Evolutionary conservation across 1,140 invertebrate species (phyloP), one percentile per base, ranked within the genome.

Genomic region (Thaumatotibia leucotreta): DNA sequence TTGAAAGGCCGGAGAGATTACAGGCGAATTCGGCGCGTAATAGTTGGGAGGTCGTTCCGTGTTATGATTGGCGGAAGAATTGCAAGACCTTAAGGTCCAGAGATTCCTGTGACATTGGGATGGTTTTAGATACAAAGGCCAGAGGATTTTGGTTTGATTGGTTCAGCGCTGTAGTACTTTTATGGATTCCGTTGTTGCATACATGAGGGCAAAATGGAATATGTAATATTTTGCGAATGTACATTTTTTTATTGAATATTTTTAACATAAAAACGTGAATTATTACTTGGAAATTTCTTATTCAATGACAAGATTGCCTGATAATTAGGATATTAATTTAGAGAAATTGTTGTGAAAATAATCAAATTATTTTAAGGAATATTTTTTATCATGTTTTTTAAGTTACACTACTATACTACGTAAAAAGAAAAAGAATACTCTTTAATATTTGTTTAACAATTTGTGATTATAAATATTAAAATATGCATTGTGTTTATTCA

Each of bases 1-100:
- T 45, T 45, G 52, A 58, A 58, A 58, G 52, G 52, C 52, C 52
- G 24, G 52, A 58, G 52, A 58, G 52, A 58, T 58, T 58, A 58
- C 52, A 58, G 52, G 52, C 52, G 17, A 58, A 58, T 58, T 58
- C 24, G 52, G 52, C 52, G 20, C 52, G 52, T 58, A 58, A 58
- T 58, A 58, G 52, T 14, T 14, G 10, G 23, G 24, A 58, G 52
- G 52, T 58, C 52, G 52, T 58, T 58, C 52, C 52, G 52, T 31
- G 52, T 58, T 29, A 27, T 29, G 52, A 27, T 14, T 17, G n/a
- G 14, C 52, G 52, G 52, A 58, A 58, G 52, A 58, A 58, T 58
- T 29, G 52, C 52, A 58, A 58, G 52, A 29, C 52, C 52, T 58
- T 58, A 58, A 58, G 23, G 52, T 58, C 52, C 17, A 9, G 23